Evolutionary conservation across 2,113 vertebrate genomes (phyloP), one percentile per base, ranked within the genome.

Genomic region (Thermophis baileyi): DNA sequence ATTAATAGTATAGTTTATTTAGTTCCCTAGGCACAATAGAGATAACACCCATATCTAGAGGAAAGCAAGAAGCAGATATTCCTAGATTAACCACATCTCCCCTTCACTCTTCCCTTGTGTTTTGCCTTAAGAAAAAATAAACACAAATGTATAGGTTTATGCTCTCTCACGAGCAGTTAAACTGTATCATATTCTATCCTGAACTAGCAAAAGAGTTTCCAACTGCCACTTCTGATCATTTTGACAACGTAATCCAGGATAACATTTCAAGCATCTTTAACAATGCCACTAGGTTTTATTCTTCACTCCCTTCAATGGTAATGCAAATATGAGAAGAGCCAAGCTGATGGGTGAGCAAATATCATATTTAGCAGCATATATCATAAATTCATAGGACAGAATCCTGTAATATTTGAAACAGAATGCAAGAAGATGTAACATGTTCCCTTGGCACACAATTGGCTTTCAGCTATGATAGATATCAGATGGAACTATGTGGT

Each of bases 121-220:
- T 89, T 51, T 87, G 46, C 22, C 57, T 92, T 54, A 89, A 88
- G 47, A 63, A 89, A 92, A 92, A n/a, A 85, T 92, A 92, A 92
- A 88, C 22, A 51, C 40, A 92, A 63, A 74, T 60, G 44, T 81
- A 47, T 54, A 14, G 2, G 9, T n/a, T 54, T 89, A 35, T 92
- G 40, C 60, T 40, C 47, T 49, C 7, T 63, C 11, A 22, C 3
- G 3, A 91, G 69, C 57, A 69, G 89, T 90, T 90, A 74, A 22
- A 90, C 50, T 30, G 35, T 51, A 85, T 86, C 51, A 44, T 22
- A 91, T 40, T 47, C 46, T 54, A 55, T 46, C 6, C 85, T 44
- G 40, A 40, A 35, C n/a, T 22, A 20, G 69, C 63, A 49, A 54
- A 60, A 60, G 46, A 24, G 50, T 88, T 69, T 91, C 40, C 91